These are phyloP conservation scores for Protomyctophum bolini DNA, from an alignment of 2,113 vertebrate species.

Conservation along the genomic window DNA sequence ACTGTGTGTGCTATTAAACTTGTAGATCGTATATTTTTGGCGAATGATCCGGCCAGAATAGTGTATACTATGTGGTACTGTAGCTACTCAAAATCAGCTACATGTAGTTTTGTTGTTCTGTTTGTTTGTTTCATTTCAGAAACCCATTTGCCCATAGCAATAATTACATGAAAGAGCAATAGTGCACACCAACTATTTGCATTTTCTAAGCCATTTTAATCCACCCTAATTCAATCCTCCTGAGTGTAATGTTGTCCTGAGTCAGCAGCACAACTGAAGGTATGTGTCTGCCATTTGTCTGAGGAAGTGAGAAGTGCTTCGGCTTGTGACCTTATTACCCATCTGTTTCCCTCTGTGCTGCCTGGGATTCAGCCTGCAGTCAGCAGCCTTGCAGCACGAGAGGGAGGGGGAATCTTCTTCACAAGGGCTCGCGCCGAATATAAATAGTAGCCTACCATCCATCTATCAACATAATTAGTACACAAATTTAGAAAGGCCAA, in stretches of 20 bases:
- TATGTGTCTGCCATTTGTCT: slow-evolving; percentile 66
- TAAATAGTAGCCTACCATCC: slow-evolving; percentile 57
- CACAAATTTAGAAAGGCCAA: slow-evolving; percentile 41
- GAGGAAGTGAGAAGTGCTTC: slow-evolving; percentile 51
- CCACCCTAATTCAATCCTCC: slow-evolving; percentile 20
- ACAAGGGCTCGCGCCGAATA: slow-evolving; percentile 34
- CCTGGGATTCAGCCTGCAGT: slow-evolving; percentile 62
- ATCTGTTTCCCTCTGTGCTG: slow-evolving; percentile 68
- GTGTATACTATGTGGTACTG: too few relatives aligned
- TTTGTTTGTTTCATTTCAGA: background rate
- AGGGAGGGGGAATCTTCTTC: slow-evolving; percentile 38
- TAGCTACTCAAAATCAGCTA: slow-evolving; percentile 1
- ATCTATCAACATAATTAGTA: slow-evolving; percentile 62
- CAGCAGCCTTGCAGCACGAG: slow-evolving; percentile 75
- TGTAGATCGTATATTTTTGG: too few relatives aligned
- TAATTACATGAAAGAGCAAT: slow-evolving; percentile 8
- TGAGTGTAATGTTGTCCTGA: slow-evolving; percentile 61
- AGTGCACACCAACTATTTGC: slow-evolving; percentile 32
- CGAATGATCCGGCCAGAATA: too few relatives aligned
- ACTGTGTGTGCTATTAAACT: too few relatives aligned
- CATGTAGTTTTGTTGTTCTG: too few relatives aligned
- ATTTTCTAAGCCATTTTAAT: slow-evolving; percentile 40
- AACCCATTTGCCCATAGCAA: slow-evolving; percentile 1
- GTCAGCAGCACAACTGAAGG: slow-evolving; percentile 64
- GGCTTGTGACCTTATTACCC: slow-evolving; percentile 73